A percentile compares a stretch with the other conserved stretches of the same genome.
These are phyloP conservation scores for Anomalospiza imberbis DNA, from an alignment of 2,797 vertebrate species.

Conservation along the genomic window DNA sequence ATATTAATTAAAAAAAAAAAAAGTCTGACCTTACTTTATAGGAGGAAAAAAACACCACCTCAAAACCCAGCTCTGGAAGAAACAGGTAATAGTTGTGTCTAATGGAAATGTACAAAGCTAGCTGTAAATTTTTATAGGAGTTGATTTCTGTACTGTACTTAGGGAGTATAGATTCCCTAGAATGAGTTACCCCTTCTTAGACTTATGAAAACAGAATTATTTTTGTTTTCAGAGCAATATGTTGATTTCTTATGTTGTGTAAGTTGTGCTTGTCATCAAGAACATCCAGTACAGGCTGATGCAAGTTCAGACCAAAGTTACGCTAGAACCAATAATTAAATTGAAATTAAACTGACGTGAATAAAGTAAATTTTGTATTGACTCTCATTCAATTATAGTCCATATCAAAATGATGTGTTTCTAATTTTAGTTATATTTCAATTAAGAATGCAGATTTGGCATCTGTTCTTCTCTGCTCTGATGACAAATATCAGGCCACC, in stretches of 20 bases:
- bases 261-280: background rate
- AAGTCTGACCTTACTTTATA: background rate
- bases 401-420: accelerated
- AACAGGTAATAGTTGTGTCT: background rate
- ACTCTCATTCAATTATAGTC: background rate
- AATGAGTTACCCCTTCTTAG: background rate
- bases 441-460: background rate
- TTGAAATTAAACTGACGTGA: background rate
- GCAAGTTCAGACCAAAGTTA: background rate
- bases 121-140: background rate
- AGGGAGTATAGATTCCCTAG: background rate
- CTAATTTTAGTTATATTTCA: background rate
- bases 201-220: background rate
- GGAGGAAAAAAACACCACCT: accelerated
- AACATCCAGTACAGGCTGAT: background rate
- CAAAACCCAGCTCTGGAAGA: accelerated
- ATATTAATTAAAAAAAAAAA: no score
- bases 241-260: background rate
- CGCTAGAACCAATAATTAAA: background rate
- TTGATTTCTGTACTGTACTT: background rate
- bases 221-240: background rate
- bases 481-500: background rate
- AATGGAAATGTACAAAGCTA: background rate
- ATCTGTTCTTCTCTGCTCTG: background rate
- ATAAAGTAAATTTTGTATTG: background rate